phyloP scores from a whole-genome alignment of 1,140 invertebrate genomes.

The Sipha flava region DNA sequence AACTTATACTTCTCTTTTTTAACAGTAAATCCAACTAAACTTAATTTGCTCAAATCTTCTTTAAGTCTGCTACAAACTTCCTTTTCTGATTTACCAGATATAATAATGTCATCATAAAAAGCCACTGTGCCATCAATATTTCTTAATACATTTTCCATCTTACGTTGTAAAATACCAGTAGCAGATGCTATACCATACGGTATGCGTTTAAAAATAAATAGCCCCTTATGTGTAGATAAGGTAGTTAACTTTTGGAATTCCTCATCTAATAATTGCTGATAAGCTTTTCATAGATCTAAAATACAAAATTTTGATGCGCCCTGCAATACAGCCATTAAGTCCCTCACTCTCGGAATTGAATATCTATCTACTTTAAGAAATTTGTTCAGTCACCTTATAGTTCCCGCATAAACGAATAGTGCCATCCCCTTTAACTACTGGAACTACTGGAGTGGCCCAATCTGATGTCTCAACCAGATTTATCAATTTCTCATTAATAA shows the following conservation, averaged over 20 bases:
- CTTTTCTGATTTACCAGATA: not conserved
- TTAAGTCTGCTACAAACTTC: not conserved
- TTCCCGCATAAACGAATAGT: not conserved
- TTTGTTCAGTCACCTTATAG: not conserved
- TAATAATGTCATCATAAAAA: constrained; percentile 34
- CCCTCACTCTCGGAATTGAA: not conserved
- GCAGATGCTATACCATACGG: not conserved
- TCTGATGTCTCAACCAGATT: not conserved
- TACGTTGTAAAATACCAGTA: constrained; percentile 35
- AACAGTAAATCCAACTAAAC: not conserved
- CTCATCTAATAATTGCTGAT: not conserved
- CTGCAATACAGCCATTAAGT: not conserved
- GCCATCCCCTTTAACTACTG: not conserved
- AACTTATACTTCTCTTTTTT: constrained; percentile 9
- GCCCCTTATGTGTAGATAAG: not conserved
- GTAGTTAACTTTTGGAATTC: not conserved
- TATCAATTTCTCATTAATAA: not conserved
- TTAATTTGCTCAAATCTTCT: not conserved
- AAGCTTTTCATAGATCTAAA: no score
- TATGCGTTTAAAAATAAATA: not conserved
- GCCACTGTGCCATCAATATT: not conserved
- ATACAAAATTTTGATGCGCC: not conserved
- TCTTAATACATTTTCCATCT: not conserved
- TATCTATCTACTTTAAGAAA: not conserved
- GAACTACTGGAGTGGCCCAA: not conserved